Base-by-base conservation (phyloP, 2,113 vertebrate species). In the Leptobrachium ailaonicum region DNA sequence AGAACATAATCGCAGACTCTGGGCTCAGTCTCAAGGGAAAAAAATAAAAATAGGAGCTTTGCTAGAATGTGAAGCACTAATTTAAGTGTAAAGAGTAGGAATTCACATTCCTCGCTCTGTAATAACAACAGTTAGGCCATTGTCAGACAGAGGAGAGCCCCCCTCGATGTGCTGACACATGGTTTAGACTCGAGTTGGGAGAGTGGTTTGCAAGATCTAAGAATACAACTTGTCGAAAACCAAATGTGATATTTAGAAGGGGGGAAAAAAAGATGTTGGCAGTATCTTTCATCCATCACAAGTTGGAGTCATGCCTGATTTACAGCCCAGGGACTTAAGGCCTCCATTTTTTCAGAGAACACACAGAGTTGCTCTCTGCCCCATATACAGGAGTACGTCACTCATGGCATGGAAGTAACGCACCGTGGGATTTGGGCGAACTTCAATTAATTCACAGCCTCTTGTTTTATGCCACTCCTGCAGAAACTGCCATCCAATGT, bases 211-310 rank as follows among this genome's bases (percentile, higher is more conserved):
- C 66, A 75, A 81, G 79, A 81, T 81, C 79, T 81, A 81, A 81
- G 79, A 81, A 81, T 75, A 81, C 79, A 81, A 69, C 50, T 75
- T 81, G 79, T 81, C 79, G 71, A 75, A 81, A 81, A 81, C 79
- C 72, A 69, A 81, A 81, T 75, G 62, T 75, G 72, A 81, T 71
- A 81, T 81, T 81, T 54, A 69, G 45, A 32, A 32, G 68, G 47
- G 45, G 47, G 47, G 8, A 60, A 81, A 81, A 77, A 81, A 81
- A 75, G 64, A 81, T 81, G 79, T 81, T 81, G 79, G 79, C 79
- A 81, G 79, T 64, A 81, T 81, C 79, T 81, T 81, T 81, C 79
- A 81, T 81, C 79, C 66, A 60, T 75, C 79, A 81, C 47, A 54
- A 71, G 42, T 56, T 81, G 79, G 72, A 81, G 79, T 74, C 66